Base-by-base conservation (phyloP, 35 echinoderm and acorn worm genomes). In the Amphiura filiformis region DNA sequence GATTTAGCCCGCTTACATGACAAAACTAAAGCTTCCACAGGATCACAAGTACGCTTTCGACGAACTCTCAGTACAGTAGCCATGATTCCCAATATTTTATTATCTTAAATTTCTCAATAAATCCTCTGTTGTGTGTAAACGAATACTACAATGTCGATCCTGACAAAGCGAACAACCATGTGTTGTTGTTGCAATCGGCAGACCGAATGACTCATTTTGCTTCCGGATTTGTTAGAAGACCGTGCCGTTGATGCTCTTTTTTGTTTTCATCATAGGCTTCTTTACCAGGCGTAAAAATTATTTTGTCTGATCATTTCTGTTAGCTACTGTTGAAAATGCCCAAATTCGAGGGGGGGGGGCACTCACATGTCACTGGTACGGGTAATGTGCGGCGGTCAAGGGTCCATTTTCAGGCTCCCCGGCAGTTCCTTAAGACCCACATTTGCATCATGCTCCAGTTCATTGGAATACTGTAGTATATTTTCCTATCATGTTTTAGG, bases 1-100 rank as follows among this genome's bases (percentile, higher is more conserved):
- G 77, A 57, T 32, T 80, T 77, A 18, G 39, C 87, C 37, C 80
- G 80, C 11, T 17, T 75, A 30, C 80, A 90, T 11, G 88, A 76
- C 57, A 90, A 90, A 31, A 83, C 80, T 2, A 90, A 65, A n/a
- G 88, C 80, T 76, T 90, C 88, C 18, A 57, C 80, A 1, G 88
- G 88, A 42, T 90, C 88, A 82, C 61, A 75, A 36, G 61, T 70
- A 28, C 88, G 79, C 39, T 90, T 90, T 22, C 88, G 88, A 28
- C 88, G 79, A 33, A 90, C 88, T 90, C 88, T 90, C 26, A 90
- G 77, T 22, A 90, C 81, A 42, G 88, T 90, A 36, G 88, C 80
- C 88, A 90, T 83, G 65, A 28, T 84, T 22, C 34, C 49, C 12
- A 47, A 70, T 70, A n/a, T 11, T 13, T 15, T 2, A 82, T 40